phyloP scores from a whole-genome alignment of 2,888 invertebrate species.

The Teleiodes luculella region DNA sequence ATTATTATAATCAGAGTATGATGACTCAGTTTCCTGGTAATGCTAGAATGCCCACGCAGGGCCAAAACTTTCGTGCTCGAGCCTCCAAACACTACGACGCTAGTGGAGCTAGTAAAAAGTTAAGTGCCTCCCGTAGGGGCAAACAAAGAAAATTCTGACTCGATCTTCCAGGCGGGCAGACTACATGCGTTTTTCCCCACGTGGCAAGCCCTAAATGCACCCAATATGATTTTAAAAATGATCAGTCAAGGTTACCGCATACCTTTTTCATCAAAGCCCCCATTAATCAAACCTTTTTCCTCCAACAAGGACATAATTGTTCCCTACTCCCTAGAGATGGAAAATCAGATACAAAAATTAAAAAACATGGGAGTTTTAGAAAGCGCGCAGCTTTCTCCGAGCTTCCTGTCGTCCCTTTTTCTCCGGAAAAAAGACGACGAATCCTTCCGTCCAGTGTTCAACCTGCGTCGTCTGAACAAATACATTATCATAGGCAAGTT shows the following conservation, averaged over 20 bases:
- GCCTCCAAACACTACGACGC: no score
- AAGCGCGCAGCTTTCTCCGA: not conserved
- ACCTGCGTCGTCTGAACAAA: not conserved
- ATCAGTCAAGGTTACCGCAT: not conserved
- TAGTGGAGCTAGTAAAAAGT: not conserved
- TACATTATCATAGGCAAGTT: not conserved
- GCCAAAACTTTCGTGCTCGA: conserved; percentile 1
- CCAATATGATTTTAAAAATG: not conserved
- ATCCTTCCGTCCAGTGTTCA: conserved; percentile 1
- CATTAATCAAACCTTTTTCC: not conserved
- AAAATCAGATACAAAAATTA: not conserved
- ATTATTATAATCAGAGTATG: no score
- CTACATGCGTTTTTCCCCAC: not conserved
- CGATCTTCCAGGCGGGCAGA: not conserved
- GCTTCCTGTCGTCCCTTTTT: not conserved
- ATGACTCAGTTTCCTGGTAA: not conserved
- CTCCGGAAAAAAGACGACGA: not conserved
- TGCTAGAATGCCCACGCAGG: not conserved
- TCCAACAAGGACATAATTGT: not conserved
- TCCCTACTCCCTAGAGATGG: not conserved
- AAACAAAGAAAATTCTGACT: not conserved
- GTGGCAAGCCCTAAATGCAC: not conserved
- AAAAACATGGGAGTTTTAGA: not conserved
- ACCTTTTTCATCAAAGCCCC: not conserved
- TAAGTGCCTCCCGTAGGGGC: not conserved